These are phyloP conservation scores for Chlamydotis undulata DNA, from an alignment of 2,113 vertebrate genomes.

Conservation along the genomic window DNA sequence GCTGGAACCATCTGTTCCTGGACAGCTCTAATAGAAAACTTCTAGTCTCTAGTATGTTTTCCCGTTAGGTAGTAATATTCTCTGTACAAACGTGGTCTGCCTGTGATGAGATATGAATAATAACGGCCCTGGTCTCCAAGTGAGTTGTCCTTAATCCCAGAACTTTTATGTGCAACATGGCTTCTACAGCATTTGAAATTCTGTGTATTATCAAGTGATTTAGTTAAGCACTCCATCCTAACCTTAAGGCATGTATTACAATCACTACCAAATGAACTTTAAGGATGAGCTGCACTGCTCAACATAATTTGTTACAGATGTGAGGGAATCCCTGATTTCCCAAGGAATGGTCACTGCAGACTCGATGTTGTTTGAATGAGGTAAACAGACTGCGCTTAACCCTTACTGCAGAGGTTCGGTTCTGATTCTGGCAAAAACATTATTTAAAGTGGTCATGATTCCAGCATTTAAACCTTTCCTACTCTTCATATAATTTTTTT, in stretches of 20 bases:
- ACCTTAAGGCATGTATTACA: conserved; percentile 53
- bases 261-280: conserved; percentile 51
- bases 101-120: not conserved
- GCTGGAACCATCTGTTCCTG: conserved; percentile 60
- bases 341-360: conserved; percentile 56
- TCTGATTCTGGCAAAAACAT: not conserved
- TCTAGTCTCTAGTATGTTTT: not conserved
- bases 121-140: not conserved
- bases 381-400: conserved; percentile 36
- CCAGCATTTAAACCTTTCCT: not conserved
- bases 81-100: not conserved
- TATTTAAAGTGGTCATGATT: not conserved
- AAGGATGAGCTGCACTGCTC: conserved; percentile 49
- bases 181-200: conserved; percentile 28
- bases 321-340: conserved; percentile 67
- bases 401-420: not conserved
- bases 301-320: conserved; percentile 44
- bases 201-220: conserved; percentile 21
- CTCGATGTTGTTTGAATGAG: conserved; percentile 34
- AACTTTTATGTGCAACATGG: not conserved
- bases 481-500: not conserved
- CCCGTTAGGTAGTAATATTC: not conserved
- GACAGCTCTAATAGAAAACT: conserved; percentile 38
- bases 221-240: conserved; percentile 27
- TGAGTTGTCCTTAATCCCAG: not conserved